These are phyloP conservation scores for Gastracanthus pulcherrimus DNA, from an alignment of 2,888 invertebrate species.

Conservation along the genomic window DNA sequence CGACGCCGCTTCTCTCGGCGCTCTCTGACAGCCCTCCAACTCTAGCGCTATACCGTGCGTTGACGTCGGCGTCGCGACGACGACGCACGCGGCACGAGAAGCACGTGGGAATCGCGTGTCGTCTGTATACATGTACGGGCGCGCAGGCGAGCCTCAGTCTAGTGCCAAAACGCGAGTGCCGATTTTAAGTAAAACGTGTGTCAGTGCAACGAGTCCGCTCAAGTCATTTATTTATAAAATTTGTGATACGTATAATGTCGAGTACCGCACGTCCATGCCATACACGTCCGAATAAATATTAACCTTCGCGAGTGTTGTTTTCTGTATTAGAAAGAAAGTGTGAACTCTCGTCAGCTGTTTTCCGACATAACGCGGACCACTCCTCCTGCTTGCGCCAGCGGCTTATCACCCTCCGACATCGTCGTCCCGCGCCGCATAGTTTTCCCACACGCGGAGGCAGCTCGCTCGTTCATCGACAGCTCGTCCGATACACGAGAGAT, in stretches of 20 bases:
- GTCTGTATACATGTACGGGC: neutral
- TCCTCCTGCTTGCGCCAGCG: neutral
- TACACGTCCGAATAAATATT: no score
- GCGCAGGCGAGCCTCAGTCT: no score
- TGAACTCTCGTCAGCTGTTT: slow-evolving; percentile 33
- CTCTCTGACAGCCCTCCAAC: no score
- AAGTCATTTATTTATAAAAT: no score
- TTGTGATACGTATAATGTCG: no score
- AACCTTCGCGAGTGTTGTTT: slow-evolving; percentile 16
- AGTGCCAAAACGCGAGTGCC: slow-evolving; percentile 20
- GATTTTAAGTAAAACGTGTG: neutral
- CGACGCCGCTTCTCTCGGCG: slow-evolving; percentile 51
- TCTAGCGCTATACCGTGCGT: no score
- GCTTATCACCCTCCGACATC: slow-evolving; percentile 7
- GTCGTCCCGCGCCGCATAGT: slow-evolving; percentile 23
- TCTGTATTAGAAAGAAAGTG: no score
- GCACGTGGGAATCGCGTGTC: no score
- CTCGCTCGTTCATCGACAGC: slow-evolving; percentile 41
- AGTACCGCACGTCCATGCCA: no score
- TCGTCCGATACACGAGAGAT: neutral
- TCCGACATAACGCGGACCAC: neutral
- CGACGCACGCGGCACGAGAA: slow-evolving; percentile 64
- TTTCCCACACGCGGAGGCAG: slow-evolving; percentile 30
- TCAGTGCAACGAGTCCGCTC: neutral
- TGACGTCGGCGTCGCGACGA: slow-evolving; percentile 60